Evolutionary conservation across 1,140 invertebrate species (phyloP).

Genomic region (Euglossa dilemma): DNA sequence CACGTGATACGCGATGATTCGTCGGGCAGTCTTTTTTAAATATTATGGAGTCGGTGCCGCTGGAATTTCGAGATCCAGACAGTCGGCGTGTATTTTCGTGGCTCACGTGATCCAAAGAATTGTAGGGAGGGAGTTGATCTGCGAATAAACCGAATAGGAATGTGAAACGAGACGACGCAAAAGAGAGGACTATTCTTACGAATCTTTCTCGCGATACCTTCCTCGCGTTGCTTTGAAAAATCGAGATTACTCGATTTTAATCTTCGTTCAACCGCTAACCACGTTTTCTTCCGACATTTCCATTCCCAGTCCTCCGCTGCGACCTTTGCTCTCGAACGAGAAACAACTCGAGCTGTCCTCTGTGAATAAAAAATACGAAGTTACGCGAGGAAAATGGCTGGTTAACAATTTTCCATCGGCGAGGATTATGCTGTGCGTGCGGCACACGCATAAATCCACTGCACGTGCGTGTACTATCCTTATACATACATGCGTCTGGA

Average conservation of each 20-base stretch:
- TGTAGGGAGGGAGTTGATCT: not conserved
- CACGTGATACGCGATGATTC: not conserved
- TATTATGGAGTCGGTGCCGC: not conserved
- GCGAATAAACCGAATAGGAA: not conserved
- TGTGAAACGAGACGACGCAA: conserved; percentile 8
- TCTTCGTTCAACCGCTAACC: too few relatives aligned
- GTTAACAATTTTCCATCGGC: conserved; percentile 34
- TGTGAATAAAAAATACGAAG: conserved; percentile 4
- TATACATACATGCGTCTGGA: not conserved
- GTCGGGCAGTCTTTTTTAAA: not conserved
- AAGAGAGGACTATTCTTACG: too few relatives aligned
- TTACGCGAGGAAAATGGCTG: not conserved
- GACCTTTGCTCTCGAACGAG: not conserved
- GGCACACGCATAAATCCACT: conserved; percentile 19
- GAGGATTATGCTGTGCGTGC: conserved; percentile 39
- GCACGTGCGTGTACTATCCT: not conserved
- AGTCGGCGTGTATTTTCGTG: conserved; percentile 30
- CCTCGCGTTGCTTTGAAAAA: too few relatives aligned
- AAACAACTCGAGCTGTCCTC: not conserved
- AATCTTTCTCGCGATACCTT: too few relatives aligned
- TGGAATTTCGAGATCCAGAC: conserved; percentile 32
- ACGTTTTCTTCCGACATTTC: not conserved
- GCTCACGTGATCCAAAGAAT: conserved; percentile 5
- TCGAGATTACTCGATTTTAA: too few relatives aligned
- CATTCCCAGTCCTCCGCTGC: not conserved